Evolutionary conservation across 1,140 invertebrate genomes (phyloP).

Genomic region (Pseudomyrmex gracilis): DNA sequence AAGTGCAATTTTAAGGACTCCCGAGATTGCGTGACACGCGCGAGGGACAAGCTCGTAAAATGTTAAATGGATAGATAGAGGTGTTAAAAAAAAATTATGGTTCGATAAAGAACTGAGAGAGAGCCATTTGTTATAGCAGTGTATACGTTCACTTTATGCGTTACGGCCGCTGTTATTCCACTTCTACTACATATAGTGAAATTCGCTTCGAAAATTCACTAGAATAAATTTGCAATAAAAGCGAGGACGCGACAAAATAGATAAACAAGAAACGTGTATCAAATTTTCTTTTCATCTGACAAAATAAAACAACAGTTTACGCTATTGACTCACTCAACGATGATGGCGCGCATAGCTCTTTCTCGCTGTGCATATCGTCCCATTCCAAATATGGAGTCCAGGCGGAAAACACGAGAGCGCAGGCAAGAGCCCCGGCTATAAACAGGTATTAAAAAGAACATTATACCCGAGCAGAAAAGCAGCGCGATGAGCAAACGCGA

Average conservation of each 20-base stretch:
- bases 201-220: slow-evolving; percentile 22
- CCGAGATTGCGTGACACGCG: slow-evolving; percentile 23
- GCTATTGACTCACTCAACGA: not conserved
- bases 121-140: slow-evolving; percentile 20
- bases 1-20: slow-evolving; percentile 48
- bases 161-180: slow-evolving; percentile 9
- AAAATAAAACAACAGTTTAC: not conserved
- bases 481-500: slow-evolving; percentile 51
- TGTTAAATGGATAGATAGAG: slow-evolving; percentile 49
- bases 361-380: slow-evolving; percentile 2
- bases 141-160: slow-evolving; percentile 3
- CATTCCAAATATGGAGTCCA: slow-evolving; percentile 32
- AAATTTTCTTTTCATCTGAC: slow-evolving; percentile 4
- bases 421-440: slow-evolving; percentile 17
- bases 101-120: slow-evolving; percentile 41
- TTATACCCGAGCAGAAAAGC: slow-evolving; percentile 45
- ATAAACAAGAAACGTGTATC: slow-evolving; percentile 32
- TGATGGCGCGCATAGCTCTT: not conserved
- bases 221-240: slow-evolving; percentile 28
- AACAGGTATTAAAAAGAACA: slow-evolving; percentile 60
- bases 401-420: slow-evolving; percentile 17
- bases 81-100: slow-evolving; percentile 34
- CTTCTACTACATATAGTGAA: not conserved
- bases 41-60: slow-evolving; percentile 46
- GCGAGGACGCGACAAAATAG: slow-evolving; percentile 9